These are phyloP conservation scores for Oreotragus oreotragus DNA, from an alignment of 2,113 vertebrate genomes.

Conservation along the genomic window DNA sequence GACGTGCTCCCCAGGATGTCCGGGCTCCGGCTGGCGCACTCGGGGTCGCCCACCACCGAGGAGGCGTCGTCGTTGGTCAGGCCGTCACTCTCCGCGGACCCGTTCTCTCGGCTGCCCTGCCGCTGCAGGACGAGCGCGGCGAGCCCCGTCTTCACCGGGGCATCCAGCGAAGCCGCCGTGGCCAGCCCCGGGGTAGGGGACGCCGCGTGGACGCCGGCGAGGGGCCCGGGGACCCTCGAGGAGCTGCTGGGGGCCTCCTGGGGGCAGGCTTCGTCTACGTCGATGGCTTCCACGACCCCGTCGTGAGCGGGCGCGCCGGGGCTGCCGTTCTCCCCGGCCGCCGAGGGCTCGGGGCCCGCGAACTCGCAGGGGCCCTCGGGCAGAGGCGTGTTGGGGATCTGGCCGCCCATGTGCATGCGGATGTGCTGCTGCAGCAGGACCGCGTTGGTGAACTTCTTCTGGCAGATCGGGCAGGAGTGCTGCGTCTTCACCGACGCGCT, in stretches of 20 bases:
- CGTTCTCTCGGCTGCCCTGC: slow-evolving; percentile 88
- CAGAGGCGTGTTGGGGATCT: slow-evolving; percentile 94
- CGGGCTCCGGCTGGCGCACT: slow-evolving; percentile 88
- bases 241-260: slow-evolving; percentile 78
- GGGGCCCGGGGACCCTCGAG: slow-evolving; percentile 66
- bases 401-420: slow-evolving; percentile 98
- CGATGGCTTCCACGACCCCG: slow-evolving; percentile 77
- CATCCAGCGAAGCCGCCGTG: slow-evolving; percentile 79
- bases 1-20: slow-evolving; percentile 81
- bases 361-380: slow-evolving; percentile 85
- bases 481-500: slow-evolving; percentile 92
- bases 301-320: slow-evolving; percentile 62
- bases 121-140: slow-evolving; percentile 85
- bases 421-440: slow-evolving; percentile 98
- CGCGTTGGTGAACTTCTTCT: slow-evolving; percentile 98
- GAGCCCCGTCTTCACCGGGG: slow-evolving; percentile 84
- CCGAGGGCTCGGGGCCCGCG: slow-evolving; percentile 76
- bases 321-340: slow-evolving; percentile 72
- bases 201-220: slow-evolving; percentile 71
- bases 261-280: slow-evolving; percentile 78
- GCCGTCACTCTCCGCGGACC: slow-evolving; percentile 86
- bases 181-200: slow-evolving; percentile 77
- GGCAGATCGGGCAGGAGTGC: slow-evolving; percentile 97
- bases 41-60: slow-evolving; percentile 82
- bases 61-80: slow-evolving; percentile 85